phyloP scores from a whole-genome alignment of 2,113 vertebrate genomes.

The Tautogolabrus adspersus region DNA sequence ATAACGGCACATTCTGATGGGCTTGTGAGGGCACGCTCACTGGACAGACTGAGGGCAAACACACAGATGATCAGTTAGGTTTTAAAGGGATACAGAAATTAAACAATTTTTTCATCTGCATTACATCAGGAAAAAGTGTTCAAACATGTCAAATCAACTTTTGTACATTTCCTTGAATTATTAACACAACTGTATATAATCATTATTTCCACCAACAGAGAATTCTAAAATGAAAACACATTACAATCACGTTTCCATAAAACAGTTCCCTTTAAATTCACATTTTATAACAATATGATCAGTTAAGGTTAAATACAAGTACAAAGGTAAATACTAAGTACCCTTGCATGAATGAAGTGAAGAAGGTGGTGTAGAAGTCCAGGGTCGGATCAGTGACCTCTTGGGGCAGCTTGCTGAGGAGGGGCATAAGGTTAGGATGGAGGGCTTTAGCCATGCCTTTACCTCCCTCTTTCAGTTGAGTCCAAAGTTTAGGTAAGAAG shows the following conservation, averaged over 20 bases:
- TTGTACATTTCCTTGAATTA: no score
- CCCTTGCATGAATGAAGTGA: conserved; percentile 89
- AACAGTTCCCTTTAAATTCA: neutral
- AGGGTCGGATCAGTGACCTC: conserved; percentile 85
- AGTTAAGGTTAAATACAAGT: neutral
- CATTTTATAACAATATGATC: neutral
- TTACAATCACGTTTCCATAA: neutral
- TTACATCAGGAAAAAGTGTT: no score
- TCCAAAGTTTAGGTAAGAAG: conserved; percentile 93
- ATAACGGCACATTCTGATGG: conserved; percentile 90
- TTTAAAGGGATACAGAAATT: neutral
- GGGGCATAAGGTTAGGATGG: conserved; percentile 92
- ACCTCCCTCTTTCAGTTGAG: conserved; percentile 90
- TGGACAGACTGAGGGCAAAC: conserved; percentile 85
- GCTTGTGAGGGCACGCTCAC: conserved; percentile 87
- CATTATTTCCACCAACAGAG: neutral
- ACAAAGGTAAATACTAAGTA: conserved; percentile 62
- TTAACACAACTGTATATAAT: no score
- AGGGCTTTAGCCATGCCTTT: conserved; percentile 90
- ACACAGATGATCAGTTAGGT: conserved; percentile 1
- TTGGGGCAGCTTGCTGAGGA: conserved; percentile 91
- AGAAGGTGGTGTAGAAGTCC: conserved; percentile 90
- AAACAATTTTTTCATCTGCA: neutral
- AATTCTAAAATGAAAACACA: neutral
- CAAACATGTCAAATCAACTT: no score